phyloP scores from a whole-genome alignment of 2,888 invertebrate genomes.

The Macaria notata region DNA sequence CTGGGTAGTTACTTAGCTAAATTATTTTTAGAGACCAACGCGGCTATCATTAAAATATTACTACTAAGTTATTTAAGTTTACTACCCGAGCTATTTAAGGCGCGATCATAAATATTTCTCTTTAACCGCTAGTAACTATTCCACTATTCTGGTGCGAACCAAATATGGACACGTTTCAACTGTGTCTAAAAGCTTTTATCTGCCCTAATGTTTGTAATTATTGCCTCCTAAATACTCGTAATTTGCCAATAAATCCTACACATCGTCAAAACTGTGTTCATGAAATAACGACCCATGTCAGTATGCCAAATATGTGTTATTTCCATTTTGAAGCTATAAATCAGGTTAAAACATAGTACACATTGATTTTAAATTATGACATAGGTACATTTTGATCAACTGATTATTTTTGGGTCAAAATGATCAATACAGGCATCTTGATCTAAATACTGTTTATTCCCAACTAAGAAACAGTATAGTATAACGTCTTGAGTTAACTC shows the following conservation, averaged over 20 bases:
- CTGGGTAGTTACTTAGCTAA: too few relatives aligned
- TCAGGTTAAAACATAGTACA: slow-evolving; percentile 5
- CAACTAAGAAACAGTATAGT: too few relatives aligned
- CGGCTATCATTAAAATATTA: too few relatives aligned
- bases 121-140: background rate
- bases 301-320: slow-evolving; percentile 24
- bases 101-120: too few relatives aligned
- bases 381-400: too few relatives aligned
- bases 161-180: slow-evolving; percentile 6
- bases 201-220: slow-evolving; percentile 10
- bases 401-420: too few relatives aligned
- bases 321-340: slow-evolving; percentile 4
- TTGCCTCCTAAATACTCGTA: slow-evolving; percentile 17
- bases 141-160: background rate
- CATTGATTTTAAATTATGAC: background rate
- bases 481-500: too few relatives aligned
- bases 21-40: too few relatives aligned
- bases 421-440: too few relatives aligned
- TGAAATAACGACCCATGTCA: slow-evolving; percentile 20
- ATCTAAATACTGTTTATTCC: too few relatives aligned
- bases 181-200: slow-evolving; percentile 17
- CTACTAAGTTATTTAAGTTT: too few relatives aligned
- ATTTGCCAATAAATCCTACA: slow-evolving; percentile 27
- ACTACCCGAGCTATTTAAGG: too few relatives aligned
- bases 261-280: slow-evolving; percentile 17